These are phyloP conservation scores for Bemisia tabaci DNA, from an alignment of 1,140 invertebrate species.

Conservation along the genomic window DNA sequence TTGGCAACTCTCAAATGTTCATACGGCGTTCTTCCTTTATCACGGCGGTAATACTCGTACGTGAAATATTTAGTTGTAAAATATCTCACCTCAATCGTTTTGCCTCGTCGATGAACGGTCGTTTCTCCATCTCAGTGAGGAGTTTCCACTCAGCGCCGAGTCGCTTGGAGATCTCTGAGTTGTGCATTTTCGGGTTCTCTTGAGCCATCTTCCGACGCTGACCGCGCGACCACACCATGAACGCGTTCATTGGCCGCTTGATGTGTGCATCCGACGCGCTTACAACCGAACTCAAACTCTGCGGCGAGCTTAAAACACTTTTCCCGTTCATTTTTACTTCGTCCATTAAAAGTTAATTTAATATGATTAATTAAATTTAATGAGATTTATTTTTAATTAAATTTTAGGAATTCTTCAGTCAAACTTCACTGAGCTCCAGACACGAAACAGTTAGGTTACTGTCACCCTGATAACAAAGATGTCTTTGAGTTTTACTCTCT, in stretches of 20 bases:
- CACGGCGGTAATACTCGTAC: no score
- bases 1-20: no score
- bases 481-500: no score
- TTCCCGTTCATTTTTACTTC: not conserved
- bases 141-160: slow-evolving; percentile 83
- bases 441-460: no score
- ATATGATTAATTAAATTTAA: no score
- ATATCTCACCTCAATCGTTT: slow-evolving; percentile 82
- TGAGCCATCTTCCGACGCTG: slow-evolving; percentile 91
- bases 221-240: slow-evolving; percentile 85
- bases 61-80: no score
- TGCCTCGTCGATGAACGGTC: slow-evolving; percentile 95
- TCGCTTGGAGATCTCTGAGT: slow-evolving; percentile 84
- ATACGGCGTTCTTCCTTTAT: no score
- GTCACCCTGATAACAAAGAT: no score
- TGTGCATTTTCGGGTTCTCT: slow-evolving; percentile 97
- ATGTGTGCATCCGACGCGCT: slow-evolving; percentile 53
- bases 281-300: not conserved
- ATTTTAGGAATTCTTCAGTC: no score
- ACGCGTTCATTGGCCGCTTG: slow-evolving; percentile 84
- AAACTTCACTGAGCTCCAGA: no score
- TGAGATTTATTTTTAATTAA: no score
- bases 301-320: not conserved
- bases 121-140: slow-evolving; percentile 71
- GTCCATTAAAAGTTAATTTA: no score